These are phyloP conservation scores for Craterocephalus amniculus DNA, from an alignment of 2,797 vertebrate species.

Conservation along the genomic window DNA sequence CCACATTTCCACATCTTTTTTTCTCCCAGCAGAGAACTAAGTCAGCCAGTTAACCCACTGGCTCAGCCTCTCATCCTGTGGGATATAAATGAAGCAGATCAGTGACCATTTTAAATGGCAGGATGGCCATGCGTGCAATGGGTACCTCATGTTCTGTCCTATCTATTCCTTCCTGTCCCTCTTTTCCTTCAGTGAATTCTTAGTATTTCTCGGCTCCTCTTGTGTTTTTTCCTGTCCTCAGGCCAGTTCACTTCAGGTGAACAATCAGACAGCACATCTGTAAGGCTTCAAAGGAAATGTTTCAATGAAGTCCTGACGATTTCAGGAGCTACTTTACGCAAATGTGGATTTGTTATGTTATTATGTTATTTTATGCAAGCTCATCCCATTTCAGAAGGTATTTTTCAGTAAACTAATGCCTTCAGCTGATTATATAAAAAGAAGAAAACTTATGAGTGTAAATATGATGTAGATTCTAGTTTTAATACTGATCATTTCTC, in stretches of 20 bases:
- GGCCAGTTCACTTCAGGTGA: slow-evolving; percentile 10
- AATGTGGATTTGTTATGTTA: neutral
- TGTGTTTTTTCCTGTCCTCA: neutral
- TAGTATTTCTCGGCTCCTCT: slow-evolving; percentile 15
- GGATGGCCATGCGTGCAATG: slow-evolving; percentile 5
- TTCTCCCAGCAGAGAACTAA: slow-evolving; percentile 8
- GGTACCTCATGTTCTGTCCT: slow-evolving; percentile 9
- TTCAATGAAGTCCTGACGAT: no score
- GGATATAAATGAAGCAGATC: slow-evolving; percentile 30
- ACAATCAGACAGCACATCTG: neutral
- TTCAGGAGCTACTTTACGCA: neutral
- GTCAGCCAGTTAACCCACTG: neutral
- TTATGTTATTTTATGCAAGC: neutral
- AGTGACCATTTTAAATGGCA: slow-evolving; percentile 15
- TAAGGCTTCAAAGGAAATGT: neutral
- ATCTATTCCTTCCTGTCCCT: slow-evolving; percentile 21
- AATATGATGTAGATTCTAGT: neutral
- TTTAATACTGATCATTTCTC: neutral
- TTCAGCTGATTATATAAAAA: neutral
- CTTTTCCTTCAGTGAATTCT: slow-evolving; percentile 17
- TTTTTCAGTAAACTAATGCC: neutral
- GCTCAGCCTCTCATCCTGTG: neutral
- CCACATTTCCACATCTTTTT: neutral
- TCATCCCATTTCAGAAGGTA: neutral
- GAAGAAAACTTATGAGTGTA: no score